Evolutionary conservation across 2,888 invertebrate species (phyloP).

Genomic region (Nebria brevicollis): DNA sequence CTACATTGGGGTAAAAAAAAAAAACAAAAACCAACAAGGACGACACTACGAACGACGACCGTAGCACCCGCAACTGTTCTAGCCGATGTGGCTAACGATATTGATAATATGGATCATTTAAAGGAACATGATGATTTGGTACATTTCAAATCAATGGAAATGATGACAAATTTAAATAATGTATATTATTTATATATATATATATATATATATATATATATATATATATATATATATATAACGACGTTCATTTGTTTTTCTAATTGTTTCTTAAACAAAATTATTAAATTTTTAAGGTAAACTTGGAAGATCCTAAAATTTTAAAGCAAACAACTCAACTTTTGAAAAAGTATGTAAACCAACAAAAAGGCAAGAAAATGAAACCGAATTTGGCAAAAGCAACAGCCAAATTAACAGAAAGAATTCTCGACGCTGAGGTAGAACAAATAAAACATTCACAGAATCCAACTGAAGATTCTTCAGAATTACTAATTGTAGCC

Average conservation of each 20-base stretch:
- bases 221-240: too few species aligned
- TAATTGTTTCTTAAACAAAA: not conserved
- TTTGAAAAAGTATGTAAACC: not conserved
- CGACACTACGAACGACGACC: not conserved
- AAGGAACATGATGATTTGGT: not conserved
- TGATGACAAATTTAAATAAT: slow-evolving; percentile 2
- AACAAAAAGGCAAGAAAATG: not conserved
- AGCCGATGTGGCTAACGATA: slow-evolving; percentile 3
- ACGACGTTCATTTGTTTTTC: not conserved
- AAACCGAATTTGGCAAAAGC: not conserved
- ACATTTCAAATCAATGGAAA: not conserved
- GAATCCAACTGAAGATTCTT: not conserved
- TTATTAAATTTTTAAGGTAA: too few species aligned
- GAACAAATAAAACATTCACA: not conserved
- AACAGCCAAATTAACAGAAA: not conserved
- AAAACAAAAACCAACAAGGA: not conserved
- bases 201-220: too few species aligned
- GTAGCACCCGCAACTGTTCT: not conserved
- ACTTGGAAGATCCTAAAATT: slow-evolving; percentile 5
- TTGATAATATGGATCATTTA: not conserved
- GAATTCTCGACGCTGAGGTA: not conserved
- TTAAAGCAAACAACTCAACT: not conserved
- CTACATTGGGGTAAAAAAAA: not conserved
- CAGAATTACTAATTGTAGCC: not conserved
- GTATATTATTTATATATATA: too few species aligned